phyloP scores from a whole-genome alignment of 1,140 invertebrate genomes.

The Pseudomyrmex flavicornis region DNA sequence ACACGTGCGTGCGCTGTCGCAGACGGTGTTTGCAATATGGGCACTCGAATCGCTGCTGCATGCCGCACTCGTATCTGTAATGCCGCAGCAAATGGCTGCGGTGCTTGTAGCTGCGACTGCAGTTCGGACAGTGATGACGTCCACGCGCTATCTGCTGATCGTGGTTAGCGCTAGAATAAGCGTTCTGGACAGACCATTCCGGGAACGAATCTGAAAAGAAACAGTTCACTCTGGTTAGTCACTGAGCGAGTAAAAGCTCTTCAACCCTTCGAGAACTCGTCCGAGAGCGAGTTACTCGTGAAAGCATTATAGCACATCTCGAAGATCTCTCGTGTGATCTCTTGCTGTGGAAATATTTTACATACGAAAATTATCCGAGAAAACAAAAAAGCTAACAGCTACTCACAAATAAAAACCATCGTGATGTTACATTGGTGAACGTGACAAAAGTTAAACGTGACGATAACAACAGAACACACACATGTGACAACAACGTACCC shows the following conservation, averaged over 20 bases:
- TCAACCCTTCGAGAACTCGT: too few relatives aligned
- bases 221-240: conserved; percentile 54
- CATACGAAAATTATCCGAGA: too few relatives aligned
- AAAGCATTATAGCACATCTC: too few relatives aligned
- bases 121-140: conserved; percentile 84
- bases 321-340: too few relatives aligned
- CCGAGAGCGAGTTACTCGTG: too few relatives aligned
- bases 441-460: too few relatives aligned
- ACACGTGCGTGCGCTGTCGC: conserved; percentile 82
- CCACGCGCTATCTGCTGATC: background rate
- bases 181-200: background rate
- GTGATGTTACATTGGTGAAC: too few relatives aligned
- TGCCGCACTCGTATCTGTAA: conserved; percentile 87
- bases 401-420: too few relatives aligned
- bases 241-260: background rate
- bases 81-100: conserved; percentile 86
- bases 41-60: conserved; percentile 85
- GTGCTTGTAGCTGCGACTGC: conserved; percentile 86
- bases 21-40: conserved; percentile 84
- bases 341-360: too few relatives aligned
- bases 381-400: too few relatives aligned
- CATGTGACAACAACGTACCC: too few relatives aligned
- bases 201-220: conserved; percentile 55
- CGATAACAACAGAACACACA: too few relatives aligned
- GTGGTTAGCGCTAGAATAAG: background rate